A percentile compares a stretch with the other conserved stretches of the same genome.
Evolutionary conservation across 2,888 invertebrate species (phyloP).

Genomic region (Fragum fragum): DNA sequence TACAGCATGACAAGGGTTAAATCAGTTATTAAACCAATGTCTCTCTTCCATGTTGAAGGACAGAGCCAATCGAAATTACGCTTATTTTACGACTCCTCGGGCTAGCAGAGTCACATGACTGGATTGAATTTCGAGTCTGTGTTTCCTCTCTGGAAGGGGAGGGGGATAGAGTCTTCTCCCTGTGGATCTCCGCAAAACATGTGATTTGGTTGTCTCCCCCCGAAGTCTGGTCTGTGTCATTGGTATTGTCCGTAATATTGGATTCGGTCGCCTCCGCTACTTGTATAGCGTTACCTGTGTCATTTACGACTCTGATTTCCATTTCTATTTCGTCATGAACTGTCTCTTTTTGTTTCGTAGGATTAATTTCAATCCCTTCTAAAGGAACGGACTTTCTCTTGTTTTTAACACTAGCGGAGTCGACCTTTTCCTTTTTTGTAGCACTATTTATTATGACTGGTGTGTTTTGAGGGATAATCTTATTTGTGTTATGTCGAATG

Average conservation of each 20-base stretch:
- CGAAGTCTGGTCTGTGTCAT: conserved; percentile 47
- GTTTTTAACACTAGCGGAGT: background rate
- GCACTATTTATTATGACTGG: background rate
- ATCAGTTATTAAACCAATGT: conserved; percentile 55
- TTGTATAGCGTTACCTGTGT: background rate
- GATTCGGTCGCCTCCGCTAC: conserved; percentile 31
- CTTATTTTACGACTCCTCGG: conserved; percentile 61
- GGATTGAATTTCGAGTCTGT: conserved; percentile 9
- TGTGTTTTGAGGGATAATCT: conserved; percentile 14
- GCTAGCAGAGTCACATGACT: conserved; percentile 8
- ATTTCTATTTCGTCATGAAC: background rate
- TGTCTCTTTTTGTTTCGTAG: background rate
- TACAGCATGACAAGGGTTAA: too few relatives aligned
- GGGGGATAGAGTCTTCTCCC: conserved; percentile 78
- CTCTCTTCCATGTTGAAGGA: conserved; percentile 54
- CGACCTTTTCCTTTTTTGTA: background rate
- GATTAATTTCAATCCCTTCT: background rate
- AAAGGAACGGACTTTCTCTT: background rate
- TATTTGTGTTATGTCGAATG: conserved; percentile 13
- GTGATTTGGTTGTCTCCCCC: conserved; percentile 79
- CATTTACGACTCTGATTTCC: background rate
- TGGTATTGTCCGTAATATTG: conserved; percentile 41
- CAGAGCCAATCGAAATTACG: conserved; percentile 60
- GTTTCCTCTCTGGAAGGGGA: conserved; percentile 49
- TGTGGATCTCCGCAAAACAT: conserved; percentile 81